Base-by-base conservation (phyloP, 2,797 vertebrate genomes). In the Lateolabrax maculatus region DNA sequence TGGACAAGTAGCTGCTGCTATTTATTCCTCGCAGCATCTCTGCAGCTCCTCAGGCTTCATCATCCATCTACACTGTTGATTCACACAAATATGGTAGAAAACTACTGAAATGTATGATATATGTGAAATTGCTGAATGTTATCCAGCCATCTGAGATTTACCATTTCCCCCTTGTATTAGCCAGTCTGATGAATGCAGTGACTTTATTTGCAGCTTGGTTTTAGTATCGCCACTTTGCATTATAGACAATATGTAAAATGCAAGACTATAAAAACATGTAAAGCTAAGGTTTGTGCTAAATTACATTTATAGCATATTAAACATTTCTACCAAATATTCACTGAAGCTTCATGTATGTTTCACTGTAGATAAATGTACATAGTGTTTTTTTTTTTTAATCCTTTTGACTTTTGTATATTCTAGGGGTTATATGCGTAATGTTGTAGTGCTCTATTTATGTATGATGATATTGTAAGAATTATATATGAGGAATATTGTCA, bases 1-100 rank as follows among this genome's bases (percentile, higher is more conserved):
- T 53, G 46, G 18, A 53, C 53, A 15, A 46, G 69, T 36, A 27
- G 44, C 55, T 53, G 37, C n/a, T 37, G 16, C 44, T 58, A 10
- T 56, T 18, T 36, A 36, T 44, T 58, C 76, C 53, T 44, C 27
- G 37, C 36, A 39, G 46, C 41, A 3, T 53, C 44, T 53, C 61
- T 73, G 71, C 27, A 36, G 61, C 25, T 25, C 29, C 27, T 69
- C 39, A 44, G 37, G 51, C 21, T 74, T 44, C 43, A 61, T 71
- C 23, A 31, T 29, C 60, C 23, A 31, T 29, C 60, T 41, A 21
- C 58, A 27, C 64, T 43, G 39, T 18, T 51, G 25, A 55, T 41
- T 34, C 43, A 71, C 43, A 71, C n/a, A 36, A 55, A 39, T 13
- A n/a, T 64, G 60, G 49, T 10, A 27, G 51, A 64, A 56, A 27